phyloP scores from a whole-genome alignment of 2,113 vertebrate species.

The Opisthocomus hoazin region DNA sequence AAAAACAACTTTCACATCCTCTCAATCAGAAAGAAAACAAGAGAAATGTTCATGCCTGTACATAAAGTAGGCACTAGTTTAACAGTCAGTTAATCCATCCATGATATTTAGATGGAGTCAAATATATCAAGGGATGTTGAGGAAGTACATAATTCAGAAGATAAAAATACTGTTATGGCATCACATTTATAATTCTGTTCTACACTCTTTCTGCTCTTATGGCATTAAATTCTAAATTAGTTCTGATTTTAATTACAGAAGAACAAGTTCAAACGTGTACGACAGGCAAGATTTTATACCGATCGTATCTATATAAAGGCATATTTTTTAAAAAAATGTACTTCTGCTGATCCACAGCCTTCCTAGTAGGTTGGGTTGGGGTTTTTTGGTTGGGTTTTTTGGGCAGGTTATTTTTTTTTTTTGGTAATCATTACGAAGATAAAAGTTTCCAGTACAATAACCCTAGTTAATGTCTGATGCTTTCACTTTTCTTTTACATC shows the following conservation, averaged over 20 bases:
- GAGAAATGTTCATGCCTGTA: background rate
- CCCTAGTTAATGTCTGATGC: constrained; percentile 9
- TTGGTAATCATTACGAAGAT: constrained; percentile 22
- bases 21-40: background rate
- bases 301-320: background rate
- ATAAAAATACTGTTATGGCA: background rate
- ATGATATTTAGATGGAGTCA: background rate
- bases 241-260: background rate
- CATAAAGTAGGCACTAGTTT: background rate
- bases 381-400: background rate
- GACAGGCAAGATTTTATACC: background rate
- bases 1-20: background rate
- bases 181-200: background rate
- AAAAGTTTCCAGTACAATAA: constrained; percentile 56
- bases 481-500: constrained; percentile 47
- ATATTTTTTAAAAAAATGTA: no score
- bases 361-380: background rate
- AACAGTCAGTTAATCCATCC: background rate
- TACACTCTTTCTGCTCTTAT: background rate
- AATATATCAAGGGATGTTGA: background rate
- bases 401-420: no score
- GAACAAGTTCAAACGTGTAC: no score
- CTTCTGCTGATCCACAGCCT: background rate
- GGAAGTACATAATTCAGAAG: background rate
- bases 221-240: background rate